These are phyloP conservation scores for Phalanger gymnotis DNA, from an alignment of 2,797 vertebrate genomes.

Conservation along the genomic window DNA sequence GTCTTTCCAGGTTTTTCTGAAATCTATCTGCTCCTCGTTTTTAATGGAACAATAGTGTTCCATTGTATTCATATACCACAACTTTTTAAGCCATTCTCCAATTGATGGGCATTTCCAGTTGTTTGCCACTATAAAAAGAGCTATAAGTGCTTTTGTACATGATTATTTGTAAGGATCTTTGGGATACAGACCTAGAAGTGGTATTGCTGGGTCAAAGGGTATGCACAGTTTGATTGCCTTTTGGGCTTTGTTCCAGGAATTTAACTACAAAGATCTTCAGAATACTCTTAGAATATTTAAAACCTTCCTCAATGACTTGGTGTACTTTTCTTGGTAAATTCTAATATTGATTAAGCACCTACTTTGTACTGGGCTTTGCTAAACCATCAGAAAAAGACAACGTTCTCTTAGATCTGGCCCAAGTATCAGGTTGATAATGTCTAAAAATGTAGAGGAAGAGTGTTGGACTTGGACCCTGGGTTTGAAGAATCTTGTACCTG, in stretches of 20 bases:
- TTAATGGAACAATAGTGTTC: neutral
- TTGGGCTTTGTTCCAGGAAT: neutral
- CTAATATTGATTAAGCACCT: too few species aligned
- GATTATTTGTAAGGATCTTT: neutral
- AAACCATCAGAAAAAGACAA: neutral
- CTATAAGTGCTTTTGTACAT: neutral
- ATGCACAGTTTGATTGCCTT: too few species aligned
- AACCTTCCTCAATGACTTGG: too few species aligned
- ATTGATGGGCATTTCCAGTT: neutral
- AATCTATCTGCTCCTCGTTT: neutral
- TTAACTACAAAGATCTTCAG: too few species aligned
- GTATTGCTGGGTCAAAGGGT: neutral
- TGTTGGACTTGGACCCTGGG: neutral
- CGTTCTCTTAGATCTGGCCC: neutral
- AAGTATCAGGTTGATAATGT: neutral
- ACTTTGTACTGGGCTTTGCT: neutral
- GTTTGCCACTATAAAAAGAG: too few species aligned
- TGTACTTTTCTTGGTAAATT: too few species aligned
- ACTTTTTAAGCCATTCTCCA: neutral
- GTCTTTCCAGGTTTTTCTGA: neutral
- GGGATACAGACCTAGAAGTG: neutral
- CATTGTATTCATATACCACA: neutral
- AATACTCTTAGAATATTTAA: neutral
- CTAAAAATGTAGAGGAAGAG: neutral
- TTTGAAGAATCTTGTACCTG: neutral